Conservation (phyloP, 2,113 vertebrate species). For the Elgaria multicarinata region DNA sequence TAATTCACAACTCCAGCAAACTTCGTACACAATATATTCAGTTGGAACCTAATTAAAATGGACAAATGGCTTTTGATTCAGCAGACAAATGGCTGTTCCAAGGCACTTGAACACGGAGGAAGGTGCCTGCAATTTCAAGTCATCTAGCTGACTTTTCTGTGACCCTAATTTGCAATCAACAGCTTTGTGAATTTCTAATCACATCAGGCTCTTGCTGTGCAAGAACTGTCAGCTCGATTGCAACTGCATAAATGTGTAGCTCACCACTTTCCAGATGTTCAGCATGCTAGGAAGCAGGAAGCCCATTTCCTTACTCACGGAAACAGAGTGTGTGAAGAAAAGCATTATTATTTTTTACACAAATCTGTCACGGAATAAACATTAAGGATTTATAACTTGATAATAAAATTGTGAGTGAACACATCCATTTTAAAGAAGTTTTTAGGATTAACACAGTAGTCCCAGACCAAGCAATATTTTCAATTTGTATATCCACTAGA, state of each 20-base stretch:
- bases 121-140: conserved; percentile 25
- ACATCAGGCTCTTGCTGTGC: conserved; percentile 18
- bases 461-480: background rate
- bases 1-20: background rate
- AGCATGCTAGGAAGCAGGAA: background rate
- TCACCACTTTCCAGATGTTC: conserved; percentile 18
- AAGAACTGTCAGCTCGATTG: conserved; percentile 36
- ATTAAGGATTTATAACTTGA: background rate
- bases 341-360: accelerated
- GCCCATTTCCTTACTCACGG: background rate
- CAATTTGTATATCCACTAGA: background rate
- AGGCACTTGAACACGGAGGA: conserved; percentile 21
- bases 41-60: background rate
- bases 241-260: conserved; percentile 7
- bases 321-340: background rate
- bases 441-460: background rate
- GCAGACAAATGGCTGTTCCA: conserved; percentile 13
- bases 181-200: conserved; percentile 47
- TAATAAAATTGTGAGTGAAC: background rate
- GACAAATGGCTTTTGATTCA: conserved; percentile 30
- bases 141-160: conserved; percentile 32
- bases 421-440: background rate
- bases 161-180: conserved; percentile 43
- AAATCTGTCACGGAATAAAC: background rate
- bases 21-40: background rate